Evolutionary conservation across 2,797 vertebrate species (phyloP).

Genomic region (Periophthalmus magnuspinnatus): DNA sequence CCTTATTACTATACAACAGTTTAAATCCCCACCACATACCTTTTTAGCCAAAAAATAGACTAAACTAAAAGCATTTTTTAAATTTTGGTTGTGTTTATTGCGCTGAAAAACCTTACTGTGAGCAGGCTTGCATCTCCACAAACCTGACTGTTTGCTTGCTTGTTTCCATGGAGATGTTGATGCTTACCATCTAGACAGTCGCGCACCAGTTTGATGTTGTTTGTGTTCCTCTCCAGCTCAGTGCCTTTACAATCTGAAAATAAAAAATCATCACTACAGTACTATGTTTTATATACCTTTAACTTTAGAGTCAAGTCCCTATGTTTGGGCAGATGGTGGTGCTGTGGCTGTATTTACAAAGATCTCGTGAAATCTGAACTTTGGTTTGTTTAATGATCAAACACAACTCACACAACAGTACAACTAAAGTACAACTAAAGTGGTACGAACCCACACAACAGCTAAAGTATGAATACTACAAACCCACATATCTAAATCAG

Average conservation of each 20-base stretch:
- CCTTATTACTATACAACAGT: too few relatives aligned
- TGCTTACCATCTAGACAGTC: neutral
- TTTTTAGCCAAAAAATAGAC: too few relatives aligned
- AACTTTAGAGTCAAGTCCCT: neutral
- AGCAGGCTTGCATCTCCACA: neutral
- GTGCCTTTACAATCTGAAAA: neutral
- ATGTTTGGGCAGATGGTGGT: neutral
- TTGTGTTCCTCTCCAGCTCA: neutral
- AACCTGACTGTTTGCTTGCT: neutral
- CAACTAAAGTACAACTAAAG: neutral
- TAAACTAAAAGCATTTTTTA: too few relatives aligned
- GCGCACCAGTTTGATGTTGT: neutral
- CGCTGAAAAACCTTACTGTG: too few relatives aligned
- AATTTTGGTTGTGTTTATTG: too few relatives aligned
- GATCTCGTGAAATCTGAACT: neutral
- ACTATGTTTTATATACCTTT: neutral
- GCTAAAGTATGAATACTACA: too few relatives aligned
- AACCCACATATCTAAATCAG: too few relatives aligned
- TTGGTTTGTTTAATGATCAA: neutral
- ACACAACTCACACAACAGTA: neutral
- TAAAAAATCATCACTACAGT: neutral
- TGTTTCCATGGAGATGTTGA: too few relatives aligned
- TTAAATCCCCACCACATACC: too few relatives aligned
- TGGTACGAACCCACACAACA: too few relatives aligned
- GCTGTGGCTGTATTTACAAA: neutral